Base-by-base conservation (phyloP, 2,888 invertebrate species). In the Tetranychus piercei region DNA sequence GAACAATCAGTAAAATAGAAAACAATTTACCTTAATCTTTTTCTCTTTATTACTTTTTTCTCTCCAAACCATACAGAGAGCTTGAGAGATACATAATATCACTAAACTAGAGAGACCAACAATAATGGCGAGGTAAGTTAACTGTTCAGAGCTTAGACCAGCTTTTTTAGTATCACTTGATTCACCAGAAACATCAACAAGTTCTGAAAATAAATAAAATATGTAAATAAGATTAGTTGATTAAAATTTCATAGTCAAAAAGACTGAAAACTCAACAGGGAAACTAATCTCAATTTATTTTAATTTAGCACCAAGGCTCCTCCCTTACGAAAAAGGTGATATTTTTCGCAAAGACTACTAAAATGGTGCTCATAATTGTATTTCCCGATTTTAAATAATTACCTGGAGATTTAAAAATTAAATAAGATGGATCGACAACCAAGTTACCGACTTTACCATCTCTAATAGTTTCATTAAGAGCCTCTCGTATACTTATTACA, bases 101-200 rank as follows among this genome's bases (percentile, higher is more conserved):
- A 92, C 84, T 70, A 94, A 83, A 0, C 91, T 91, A 0, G 87
- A 88, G 75, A 92, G 88, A 79, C 91, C 90, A 8, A 89, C 92
- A 76, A 90, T 84, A 69, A 92, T 90, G 77, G 90, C 88, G 85
- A 90, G 91, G 76, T 91, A 84, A 80, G 91, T 90, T 20, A 88
- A 87, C 22, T 77, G 77, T 44, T 78, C 77, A 20, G 80, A 76
- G 44, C 65, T 76, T 34, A 78, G 74, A 15, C 73, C 70, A 0
- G 86, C 84, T 44, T 69, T 69, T 22, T 69, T 69, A 6, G 69
- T 69, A 69, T 69, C 69, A 69, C 20, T 23, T 69, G 86, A 81
- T 79, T 76, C 78, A 79, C 78, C 77, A 55, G 55, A 76, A 72
- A 72, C 72, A 75, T 76, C 64, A 44, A 76, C 23, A 11, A 73